phyloP scores from a whole-genome alignment of 2,113 vertebrate genomes.

The Siphamia tubifer region DNA sequence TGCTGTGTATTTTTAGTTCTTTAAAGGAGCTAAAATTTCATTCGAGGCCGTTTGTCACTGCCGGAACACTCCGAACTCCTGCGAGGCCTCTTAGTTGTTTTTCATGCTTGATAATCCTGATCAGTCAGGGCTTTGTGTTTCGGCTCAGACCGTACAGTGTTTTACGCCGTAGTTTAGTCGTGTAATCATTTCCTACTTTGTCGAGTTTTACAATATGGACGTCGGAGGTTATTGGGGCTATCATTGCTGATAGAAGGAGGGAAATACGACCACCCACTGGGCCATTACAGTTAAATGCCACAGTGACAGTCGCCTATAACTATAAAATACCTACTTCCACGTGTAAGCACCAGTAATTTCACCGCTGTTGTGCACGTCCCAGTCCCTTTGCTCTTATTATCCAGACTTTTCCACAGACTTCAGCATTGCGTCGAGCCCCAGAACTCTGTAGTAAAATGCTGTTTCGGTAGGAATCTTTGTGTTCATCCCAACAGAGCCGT shows the following conservation, averaged over 20 bases:
- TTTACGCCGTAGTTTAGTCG: neutral
- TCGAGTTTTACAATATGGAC: neutral
- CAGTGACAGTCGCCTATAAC: neutral
- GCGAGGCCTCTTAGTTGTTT: neutral
- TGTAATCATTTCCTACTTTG: neutral
- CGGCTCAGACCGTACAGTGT: neutral
- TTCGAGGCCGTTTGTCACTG: neutral
- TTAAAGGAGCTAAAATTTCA: neutral
- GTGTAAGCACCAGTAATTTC: conserved; percentile 9
- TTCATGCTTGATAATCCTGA: neutral
- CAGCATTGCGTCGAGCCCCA: neutral
- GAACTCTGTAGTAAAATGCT: neutral
- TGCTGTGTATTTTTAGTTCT: neutral
- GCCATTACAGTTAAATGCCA: neutral
- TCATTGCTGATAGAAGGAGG: neutral
- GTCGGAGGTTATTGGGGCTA: neutral
- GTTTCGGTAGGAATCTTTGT: conserved; percentile 2
- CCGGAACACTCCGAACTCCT: too few relatives aligned
- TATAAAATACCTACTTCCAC: neutral
- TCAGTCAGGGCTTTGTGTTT: neutral
- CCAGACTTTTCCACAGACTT: conserved; percentile 7
- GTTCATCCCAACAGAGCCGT: neutral
- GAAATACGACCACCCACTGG: neutral
- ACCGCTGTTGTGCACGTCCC: neutral
- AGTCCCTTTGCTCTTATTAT: neutral